Conservation (phyloP, 1,140 invertebrate species). For the Drosophila subobscura region DNA sequence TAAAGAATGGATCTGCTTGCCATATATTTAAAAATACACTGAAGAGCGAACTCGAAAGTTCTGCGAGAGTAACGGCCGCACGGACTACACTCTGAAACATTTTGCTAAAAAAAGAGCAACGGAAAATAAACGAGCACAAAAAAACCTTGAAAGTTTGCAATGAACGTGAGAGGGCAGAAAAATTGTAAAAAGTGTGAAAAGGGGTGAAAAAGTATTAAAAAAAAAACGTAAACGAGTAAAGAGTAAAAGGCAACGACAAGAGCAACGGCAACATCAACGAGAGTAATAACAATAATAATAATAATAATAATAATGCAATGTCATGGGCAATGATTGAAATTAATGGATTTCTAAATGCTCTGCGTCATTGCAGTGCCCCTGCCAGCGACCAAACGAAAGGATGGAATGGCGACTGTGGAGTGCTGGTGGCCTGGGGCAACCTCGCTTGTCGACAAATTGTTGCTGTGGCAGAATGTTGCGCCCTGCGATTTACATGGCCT, state of each 20-base stretch:
- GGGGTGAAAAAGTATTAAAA: too few species aligned
- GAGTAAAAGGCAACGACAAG: slow-evolving; percentile 51
- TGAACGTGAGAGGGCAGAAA: background rate
- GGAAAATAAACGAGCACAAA: slow-evolving; percentile 14
- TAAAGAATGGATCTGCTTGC: too few species aligned
- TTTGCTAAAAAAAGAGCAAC: slow-evolving; percentile 9
- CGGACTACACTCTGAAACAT: slow-evolving; percentile 3
- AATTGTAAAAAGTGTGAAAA: too few species aligned
- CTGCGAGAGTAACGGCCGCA: background rate
- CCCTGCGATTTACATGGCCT: slow-evolving; percentile 28
- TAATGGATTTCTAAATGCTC: slow-evolving; percentile 75
- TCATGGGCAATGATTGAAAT: slow-evolving; percentile 77
- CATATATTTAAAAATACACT: background rate
- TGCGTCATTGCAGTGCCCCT: slow-evolving; percentile 48
- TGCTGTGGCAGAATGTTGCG: slow-evolving; percentile 29
- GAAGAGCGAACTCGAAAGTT: background rate
- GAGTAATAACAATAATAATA: slow-evolving; percentile 57
- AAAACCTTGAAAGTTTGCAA: slow-evolving; percentile 44
- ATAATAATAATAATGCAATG: slow-evolving; percentile 65
- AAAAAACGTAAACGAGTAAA: background rate
- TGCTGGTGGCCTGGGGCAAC: background rate
- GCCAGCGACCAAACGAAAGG: slow-evolving; percentile 1
- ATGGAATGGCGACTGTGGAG: background rate
- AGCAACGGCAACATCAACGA: slow-evolving; percentile 44
- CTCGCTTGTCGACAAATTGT: slow-evolving; percentile 53